phyloP scores from a whole-genome alignment of 1,140 invertebrate genomes.

The Zaprionus capensis region DNA sequence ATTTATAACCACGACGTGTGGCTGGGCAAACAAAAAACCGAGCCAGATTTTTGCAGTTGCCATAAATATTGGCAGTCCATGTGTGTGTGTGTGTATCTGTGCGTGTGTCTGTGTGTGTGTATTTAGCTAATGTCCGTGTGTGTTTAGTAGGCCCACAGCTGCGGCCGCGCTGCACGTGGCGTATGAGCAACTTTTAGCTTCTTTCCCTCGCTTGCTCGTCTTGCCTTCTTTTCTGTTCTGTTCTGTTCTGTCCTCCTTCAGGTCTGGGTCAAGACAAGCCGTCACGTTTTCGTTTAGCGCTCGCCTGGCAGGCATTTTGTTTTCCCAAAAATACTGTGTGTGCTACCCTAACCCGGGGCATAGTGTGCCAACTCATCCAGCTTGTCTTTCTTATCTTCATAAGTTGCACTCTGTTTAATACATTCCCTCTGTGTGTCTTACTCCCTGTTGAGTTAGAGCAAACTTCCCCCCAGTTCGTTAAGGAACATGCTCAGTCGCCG shows the following conservation, averaged over 20 bases:
- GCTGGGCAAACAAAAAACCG: constrained; percentile 74
- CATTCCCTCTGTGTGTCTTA: not conserved
- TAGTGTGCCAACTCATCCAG: not conserved
- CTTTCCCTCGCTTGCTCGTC: constrained; percentile 41
- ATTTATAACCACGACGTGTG: constrained; percentile 83
- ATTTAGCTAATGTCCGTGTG: constrained; percentile 10
- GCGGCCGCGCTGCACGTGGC: constrained; percentile 72
- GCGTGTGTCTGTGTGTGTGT: constrained; percentile 33
- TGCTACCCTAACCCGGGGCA: not conserved
- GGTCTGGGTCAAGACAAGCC: constrained; percentile 65
- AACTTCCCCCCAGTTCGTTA: not conserved
- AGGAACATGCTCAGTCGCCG: not conserved
- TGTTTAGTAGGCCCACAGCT: constrained; percentile 67
- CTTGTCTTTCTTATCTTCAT: not conserved
- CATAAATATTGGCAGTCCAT: constrained; percentile 51
- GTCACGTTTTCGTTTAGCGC: constrained; percentile 77
- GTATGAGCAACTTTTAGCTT: constrained; percentile 71
- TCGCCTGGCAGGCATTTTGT: constrained; percentile 59
- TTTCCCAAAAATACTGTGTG: constrained; percentile 22
- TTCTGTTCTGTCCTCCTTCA: constrained; percentile 24
- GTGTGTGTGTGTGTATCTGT: constrained; percentile 35
- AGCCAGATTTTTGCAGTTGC: constrained; percentile 74
- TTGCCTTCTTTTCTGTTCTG: constrained; percentile 5
- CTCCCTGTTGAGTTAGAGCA: not conserved
- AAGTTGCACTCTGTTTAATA: not conserved